Conservation (phyloP, 2,888 invertebrate genomes). For the Anorthoa munda region DNA sequence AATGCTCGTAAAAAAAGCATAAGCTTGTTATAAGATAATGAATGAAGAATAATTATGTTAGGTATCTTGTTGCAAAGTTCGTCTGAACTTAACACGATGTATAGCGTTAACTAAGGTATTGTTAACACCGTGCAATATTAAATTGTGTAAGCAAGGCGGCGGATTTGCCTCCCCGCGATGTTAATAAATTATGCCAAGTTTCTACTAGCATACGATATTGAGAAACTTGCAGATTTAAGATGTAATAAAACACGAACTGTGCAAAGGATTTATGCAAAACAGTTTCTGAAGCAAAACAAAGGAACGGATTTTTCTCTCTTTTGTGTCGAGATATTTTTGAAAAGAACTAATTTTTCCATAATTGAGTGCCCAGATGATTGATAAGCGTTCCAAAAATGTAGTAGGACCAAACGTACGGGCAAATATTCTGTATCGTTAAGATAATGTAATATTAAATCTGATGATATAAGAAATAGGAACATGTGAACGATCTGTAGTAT, state of each 20-base stretch:
- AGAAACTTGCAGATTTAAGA: slow-evolving; percentile 60
- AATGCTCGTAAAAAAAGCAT: slow-evolving; percentile 16
- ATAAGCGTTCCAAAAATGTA: slow-evolving; percentile 35
- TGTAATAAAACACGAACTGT: slow-evolving; percentile 25
- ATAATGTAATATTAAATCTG: slow-evolving; percentile 37
- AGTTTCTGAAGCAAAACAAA: slow-evolving; percentile 1
- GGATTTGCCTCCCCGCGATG: slow-evolving; percentile 34
- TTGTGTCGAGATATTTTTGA: slow-evolving; percentile 14
- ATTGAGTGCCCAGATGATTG: slow-evolving; percentile 45
- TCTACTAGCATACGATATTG: slow-evolving; percentile 51
- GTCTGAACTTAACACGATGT: slow-evolving; percentile 30
- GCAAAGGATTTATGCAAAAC: slow-evolving; percentile 9
- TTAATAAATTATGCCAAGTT: slow-evolving; percentile 57
- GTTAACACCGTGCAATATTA: slow-evolving; percentile 44
- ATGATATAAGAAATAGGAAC: slow-evolving; percentile 10
- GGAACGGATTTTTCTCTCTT: background rate
- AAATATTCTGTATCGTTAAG: slow-evolving; percentile 11
- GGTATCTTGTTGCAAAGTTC: slow-evolving; percentile 26
- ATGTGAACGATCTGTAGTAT: slow-evolving; percentile 12
- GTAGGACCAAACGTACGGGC: background rate
- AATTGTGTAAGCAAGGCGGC: slow-evolving; percentile 46
- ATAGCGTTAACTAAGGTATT: slow-evolving; percentile 23
- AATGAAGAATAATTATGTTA: slow-evolving; percentile 14
- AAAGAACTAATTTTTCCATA: slow-evolving; percentile 16
- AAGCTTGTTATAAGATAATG: slow-evolving; percentile 14